Conservation (phyloP, 2,113 vertebrate genomes). For the Burhinus oedicnemus region DNA sequence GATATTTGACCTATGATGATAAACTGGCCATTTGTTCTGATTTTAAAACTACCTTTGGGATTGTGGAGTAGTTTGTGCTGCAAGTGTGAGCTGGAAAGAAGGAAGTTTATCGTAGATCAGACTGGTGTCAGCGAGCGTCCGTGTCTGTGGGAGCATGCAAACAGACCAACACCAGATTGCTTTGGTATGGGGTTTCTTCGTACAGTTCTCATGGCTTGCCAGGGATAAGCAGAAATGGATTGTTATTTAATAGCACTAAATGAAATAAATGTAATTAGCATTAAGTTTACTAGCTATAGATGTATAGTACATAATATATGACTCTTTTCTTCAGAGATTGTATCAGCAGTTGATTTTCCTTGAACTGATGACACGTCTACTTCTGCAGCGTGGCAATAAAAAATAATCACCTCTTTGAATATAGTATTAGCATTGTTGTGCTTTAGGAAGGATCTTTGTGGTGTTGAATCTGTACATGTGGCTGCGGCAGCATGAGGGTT, state of each 20-base stretch:
- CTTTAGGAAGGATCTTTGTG: background rate
- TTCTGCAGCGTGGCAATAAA: background rate
- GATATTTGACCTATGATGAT: background rate
- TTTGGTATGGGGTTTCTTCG: background rate
- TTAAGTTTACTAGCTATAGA: background rate
- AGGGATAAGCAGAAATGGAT: background rate
- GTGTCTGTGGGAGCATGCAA: rapidly evolving
- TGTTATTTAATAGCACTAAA: background rate
- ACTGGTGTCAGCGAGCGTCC: background rate
- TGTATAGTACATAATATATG: background rate
- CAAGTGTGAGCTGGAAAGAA: background rate
- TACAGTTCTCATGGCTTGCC: background rate
- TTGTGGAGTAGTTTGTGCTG: background rate
- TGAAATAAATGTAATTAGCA: background rate
- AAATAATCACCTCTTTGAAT: background rate
- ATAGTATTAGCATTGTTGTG: rapidly evolving
- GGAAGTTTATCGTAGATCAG: background rate
- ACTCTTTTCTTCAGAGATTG: background rate
- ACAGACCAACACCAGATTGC: background rate
- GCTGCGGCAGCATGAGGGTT: background rate
- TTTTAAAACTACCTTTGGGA: background rate
- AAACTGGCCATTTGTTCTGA: background rate
- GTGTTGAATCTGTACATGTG: background rate
- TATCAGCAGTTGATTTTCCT: background rate
- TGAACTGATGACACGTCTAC: background rate